Percentiles rank a stretch among this genome's conserved stretches.
Conservation (phyloP, 1,140 invertebrate genomes). For the Trachymyrmex septentrionalis region DNA sequence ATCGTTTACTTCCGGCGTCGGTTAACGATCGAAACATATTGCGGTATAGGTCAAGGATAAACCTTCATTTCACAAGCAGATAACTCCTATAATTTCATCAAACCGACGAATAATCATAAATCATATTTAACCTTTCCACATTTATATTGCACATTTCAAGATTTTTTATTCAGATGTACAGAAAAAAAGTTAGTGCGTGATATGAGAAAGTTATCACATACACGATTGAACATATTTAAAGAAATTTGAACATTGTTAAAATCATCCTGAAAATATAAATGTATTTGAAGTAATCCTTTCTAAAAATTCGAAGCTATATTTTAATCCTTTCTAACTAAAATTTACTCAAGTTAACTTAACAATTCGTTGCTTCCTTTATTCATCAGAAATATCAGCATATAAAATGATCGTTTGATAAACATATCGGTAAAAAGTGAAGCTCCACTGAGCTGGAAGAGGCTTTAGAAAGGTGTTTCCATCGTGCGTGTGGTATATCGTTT, state of each 20-base stretch:
- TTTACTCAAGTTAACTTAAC: neutral
- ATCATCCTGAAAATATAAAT: neutral
- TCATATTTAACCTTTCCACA: constrained; percentile 24
- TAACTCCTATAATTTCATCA: constrained; percentile 45
- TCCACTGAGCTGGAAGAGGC: constrained; percentile 44
- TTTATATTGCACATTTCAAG: neutral
- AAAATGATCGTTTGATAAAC: constrained; percentile 34
- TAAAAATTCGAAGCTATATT: neutral
- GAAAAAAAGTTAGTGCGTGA: neutral
- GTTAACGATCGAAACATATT: constrained; percentile 68
- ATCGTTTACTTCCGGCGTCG: constrained; percentile 50
- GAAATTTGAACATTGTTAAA: neutral
- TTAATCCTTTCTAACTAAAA: neutral
- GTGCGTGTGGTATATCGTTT: constrained; percentile 51
- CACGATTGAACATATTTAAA: neutral
- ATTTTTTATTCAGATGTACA: neutral
- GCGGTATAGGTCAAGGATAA: constrained; percentile 71
- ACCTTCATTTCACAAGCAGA: constrained; percentile 52
- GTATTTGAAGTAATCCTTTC: neutral
- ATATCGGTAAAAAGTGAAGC: constrained; percentile 34
- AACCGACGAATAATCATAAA: constrained; percentile 31
- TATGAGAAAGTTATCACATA: neutral
- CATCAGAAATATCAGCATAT: constrained; percentile 2
- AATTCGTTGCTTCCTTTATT: constrained; percentile 17
- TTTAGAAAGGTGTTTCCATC: constrained; percentile 17